Evolutionary conservation across 2,888 invertebrate species (phyloP).

Genomic region (Metellina segmentata): DNA sequence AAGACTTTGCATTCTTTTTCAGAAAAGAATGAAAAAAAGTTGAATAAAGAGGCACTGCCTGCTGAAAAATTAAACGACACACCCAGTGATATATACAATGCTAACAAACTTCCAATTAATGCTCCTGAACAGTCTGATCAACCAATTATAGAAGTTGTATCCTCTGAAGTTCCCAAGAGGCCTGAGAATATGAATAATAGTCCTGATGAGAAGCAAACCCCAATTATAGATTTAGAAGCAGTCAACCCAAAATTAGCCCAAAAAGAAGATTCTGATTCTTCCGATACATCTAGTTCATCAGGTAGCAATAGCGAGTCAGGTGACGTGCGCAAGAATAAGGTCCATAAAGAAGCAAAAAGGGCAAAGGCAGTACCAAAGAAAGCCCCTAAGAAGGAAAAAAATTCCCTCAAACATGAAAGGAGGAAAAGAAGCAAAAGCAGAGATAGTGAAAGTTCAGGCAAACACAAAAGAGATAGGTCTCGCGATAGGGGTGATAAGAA

Average conservation of each 20-base stretch:
- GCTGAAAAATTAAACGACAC: neutral
- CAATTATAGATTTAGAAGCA: neutral
- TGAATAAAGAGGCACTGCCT: neutral
- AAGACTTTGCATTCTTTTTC: constrained; percentile 1
- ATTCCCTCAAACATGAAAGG: constrained; percentile 11
- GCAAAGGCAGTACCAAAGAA: neutral
- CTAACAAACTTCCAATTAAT: neutral
- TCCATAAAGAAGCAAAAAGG: constrained; percentile 4
- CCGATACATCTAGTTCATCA: constrained; percentile 62
- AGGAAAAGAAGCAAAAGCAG: constrained; percentile 32
- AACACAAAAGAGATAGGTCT: constrained; percentile 40
- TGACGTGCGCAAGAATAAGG: constrained; percentile 43
- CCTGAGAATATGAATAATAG: neutral
- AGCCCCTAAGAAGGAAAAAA: constrained; percentile 46
- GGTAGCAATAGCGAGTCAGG: constrained; percentile 53
- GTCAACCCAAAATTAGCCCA: neutral
- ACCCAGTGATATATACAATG: neutral
- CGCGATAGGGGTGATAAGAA: constrained; percentile 54
- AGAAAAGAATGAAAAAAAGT: constrained; percentile 36
- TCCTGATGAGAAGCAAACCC: neutral
- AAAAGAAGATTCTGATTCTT: constrained; percentile 45
- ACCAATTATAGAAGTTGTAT: neutral
- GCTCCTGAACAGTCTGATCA: neutral
- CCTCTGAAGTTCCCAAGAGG: neutral
- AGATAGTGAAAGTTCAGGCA: constrained; percentile 65